Base-by-base conservation (phyloP, 2,113 vertebrate species). In the Myanophis thanlyinensis region DNA sequence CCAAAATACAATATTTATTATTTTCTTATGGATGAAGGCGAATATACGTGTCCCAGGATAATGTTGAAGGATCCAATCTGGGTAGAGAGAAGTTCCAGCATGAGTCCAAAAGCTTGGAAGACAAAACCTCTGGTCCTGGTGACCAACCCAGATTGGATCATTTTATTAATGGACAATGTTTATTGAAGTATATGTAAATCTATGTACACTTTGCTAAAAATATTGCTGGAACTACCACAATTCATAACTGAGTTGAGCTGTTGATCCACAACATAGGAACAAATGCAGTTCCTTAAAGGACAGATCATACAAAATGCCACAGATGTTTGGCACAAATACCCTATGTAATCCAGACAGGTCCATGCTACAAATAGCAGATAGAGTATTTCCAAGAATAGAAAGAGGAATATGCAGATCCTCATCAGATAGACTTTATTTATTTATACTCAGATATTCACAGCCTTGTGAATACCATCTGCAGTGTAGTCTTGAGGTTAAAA, bases 361-460 rank as follows among this genome's bases (percentile, higher is more conserved):
- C 95, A 96, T 95, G 95, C 96, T 96, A 92, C 88, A 89, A 91
- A 90, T 93, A 95, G 85, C 85, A 92, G 93, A 92, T 91, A 92
- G 93, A 85, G 91, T 91, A 92, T 91, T 95, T 96, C 96, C 92
- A 94, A 94, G 92, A 96, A 97, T 97, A 97, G 96, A 96, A 96
- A 95, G 27, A 96, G 92, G 27, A 22, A 89, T 93, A 87, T 62
- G 22, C 84, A 89, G 89, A 62, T 59, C 67, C 59, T 88, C n/a
- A n/a, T 84, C 89, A 90, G 90, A 93, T 91, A 67, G 91, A 89
- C 94, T 23, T 87, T 85, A 89, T 95, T 94, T 92, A 95, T 92
- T 96, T 86, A 0, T 94, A 48, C 93, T 95, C 54, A 91, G 44
- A 62, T 92, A 92, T 91, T 86, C 85, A 47, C 51, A 22, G 25